A percentile compares a stretch with the other conserved stretches of the same genome.
Evolutionary conservation across 53 echinoderm and acorn worm genomes (phyloP).

Genomic region (Zoroaster sp.): DNA sequence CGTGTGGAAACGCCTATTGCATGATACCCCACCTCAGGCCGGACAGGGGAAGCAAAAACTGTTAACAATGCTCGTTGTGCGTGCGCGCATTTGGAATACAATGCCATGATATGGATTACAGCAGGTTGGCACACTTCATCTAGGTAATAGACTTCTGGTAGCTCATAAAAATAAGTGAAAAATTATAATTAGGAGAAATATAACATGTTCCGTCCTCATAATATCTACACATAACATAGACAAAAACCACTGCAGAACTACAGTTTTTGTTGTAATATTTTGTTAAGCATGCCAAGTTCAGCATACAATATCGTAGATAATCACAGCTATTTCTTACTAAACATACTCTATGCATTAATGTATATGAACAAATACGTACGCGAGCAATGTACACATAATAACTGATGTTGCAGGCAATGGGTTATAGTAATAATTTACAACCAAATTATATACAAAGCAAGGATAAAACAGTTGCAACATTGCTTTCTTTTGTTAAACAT

Average conservation of each 20-base stretch:
- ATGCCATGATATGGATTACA: too few relatives aligned
- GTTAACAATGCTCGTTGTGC: too few relatives aligned
- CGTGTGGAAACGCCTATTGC: too few relatives aligned
- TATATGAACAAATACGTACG: not conserved
- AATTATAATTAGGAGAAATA: not conserved
- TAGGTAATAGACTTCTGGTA: not conserved
- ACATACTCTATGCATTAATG: constrained; percentile 27
- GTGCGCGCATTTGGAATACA: too few relatives aligned
- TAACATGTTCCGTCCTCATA: not conserved
- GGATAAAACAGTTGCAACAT: not conserved
- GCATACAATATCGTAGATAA: not conserved
- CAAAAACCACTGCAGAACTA: not conserved
- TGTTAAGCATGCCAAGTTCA: not conserved
- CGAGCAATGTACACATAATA: not conserved
- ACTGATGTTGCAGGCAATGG: not conserved
- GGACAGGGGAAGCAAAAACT: too few relatives aligned
- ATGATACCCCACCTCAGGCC: too few relatives aligned
- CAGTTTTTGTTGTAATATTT: not conserved
- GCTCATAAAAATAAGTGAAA: not conserved
- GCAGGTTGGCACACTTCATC: too few relatives aligned
- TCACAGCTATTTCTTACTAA: not conserved
- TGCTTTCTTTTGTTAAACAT: not conserved
- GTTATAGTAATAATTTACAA: not conserved
- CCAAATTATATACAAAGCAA: not conserved
- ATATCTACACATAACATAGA: not conserved